phyloP scores from a whole-genome alignment of 2,888 invertebrate species.

The Eupeodes latifasciatus region DNA sequence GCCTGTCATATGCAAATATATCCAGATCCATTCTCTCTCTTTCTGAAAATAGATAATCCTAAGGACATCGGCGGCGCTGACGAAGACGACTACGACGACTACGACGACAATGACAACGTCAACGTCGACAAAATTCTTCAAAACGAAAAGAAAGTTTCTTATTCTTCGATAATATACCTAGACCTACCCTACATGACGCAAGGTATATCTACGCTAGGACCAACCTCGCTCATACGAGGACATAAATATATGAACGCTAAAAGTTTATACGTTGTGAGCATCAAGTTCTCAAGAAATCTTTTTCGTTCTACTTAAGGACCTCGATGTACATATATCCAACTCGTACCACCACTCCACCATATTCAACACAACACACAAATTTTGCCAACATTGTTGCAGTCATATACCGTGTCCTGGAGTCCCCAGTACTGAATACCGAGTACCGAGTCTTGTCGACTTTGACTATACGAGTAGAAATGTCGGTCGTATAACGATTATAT shows the following conservation, averaged over 20 bases:
- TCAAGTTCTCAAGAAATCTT: slow-evolving; percentile 31
- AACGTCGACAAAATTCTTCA: slow-evolving; percentile 47
- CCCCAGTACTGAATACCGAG: no score
- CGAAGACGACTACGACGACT: slow-evolving; percentile 43
- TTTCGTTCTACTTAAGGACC: slow-evolving; percentile 17
- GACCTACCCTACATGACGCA: no score
- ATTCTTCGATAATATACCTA: slow-evolving; percentile 1
- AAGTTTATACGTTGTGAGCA: not conserved
- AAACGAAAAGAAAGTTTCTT: slow-evolving; percentile 50
- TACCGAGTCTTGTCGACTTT: no score
- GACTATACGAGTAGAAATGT: no score
- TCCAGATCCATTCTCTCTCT: slow-evolving; percentile 12
- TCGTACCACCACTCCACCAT: not conserved
- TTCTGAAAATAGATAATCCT: slow-evolving; percentile 41
- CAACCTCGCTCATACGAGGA: not conserved
- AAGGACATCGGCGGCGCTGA: slow-evolving; percentile 38
- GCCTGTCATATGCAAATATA: slow-evolving; percentile 70
- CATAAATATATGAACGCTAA: not conserved
- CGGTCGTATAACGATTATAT: slow-evolving; percentile 54
- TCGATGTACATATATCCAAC: not conserved
- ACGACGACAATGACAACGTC: slow-evolving; percentile 35
- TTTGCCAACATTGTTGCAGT: slow-evolving; percentile 44
- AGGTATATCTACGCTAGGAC: no score
- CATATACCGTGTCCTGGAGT: no score
- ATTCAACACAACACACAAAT: not conserved